These are phyloP conservation scores for Pocillopora grandis DNA, from an alignment of 92 coral and sea anemone species.

Conservation along the genomic window DNA sequence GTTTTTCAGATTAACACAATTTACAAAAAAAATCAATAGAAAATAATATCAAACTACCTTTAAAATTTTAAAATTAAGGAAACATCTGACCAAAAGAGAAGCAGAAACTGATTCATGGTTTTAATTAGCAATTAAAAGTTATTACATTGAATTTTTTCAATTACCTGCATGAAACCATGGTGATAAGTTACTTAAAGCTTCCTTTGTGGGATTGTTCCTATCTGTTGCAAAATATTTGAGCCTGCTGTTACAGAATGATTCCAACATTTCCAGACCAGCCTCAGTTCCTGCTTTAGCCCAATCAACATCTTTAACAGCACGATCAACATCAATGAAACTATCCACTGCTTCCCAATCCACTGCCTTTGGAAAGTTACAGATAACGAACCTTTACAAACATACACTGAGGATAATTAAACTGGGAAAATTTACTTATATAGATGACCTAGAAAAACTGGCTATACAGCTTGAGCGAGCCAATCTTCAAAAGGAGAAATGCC, in stretches of 20 bases:
- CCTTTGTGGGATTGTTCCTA: conserved; percentile 79
- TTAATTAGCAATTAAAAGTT: too few species aligned
- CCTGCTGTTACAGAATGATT: conserved; percentile 47
- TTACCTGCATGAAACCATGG: conserved; percentile 85
- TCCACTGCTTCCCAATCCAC: conserved; percentile 71
- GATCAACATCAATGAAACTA: conserved; percentile 68
- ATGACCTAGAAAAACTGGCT: too few species aligned
- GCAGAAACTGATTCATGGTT: too few species aligned
- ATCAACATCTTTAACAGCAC: conserved; percentile 55
- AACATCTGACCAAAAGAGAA: too few species aligned
- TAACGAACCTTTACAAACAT: background rate
- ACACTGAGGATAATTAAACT: too few species aligned
- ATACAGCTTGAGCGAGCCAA: too few species aligned
- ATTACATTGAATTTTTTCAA: background rate
- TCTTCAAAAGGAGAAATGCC: too few species aligned
- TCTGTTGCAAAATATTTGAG: conserved; percentile 59
- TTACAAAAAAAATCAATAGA: too few species aligned
- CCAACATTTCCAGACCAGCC: conserved; percentile 64
- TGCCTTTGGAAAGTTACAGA: background rate
- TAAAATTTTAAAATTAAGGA: too few species aligned
- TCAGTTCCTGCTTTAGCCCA: conserved; percentile 78
- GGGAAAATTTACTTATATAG: too few species aligned
- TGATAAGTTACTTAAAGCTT: conserved; percentile 70
- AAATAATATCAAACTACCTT: too few species aligned
- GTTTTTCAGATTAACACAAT: too few species aligned